Evolutionary conservation across 2,113 vertebrate species (phyloP), one percentile per base, ranked within the genome.

Genomic region (Progne subis): DNA sequence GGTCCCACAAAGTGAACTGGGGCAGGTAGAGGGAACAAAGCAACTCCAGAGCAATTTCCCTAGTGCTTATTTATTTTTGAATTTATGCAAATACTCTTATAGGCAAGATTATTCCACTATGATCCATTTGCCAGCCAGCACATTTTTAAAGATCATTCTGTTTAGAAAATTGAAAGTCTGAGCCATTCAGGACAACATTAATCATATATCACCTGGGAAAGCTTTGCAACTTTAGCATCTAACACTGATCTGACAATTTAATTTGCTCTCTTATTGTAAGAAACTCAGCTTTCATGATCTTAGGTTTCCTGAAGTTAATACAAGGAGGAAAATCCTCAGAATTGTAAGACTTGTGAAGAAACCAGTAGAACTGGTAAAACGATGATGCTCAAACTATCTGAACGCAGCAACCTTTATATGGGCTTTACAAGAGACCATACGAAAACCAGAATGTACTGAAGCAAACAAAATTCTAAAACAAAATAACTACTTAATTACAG

Each of bases 401-500:
- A 82, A 75, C 0, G 0, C 37, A 44, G 14, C 4, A 9, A 86
- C 28, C 17, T 90, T 76, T 56, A 28, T 18, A 37, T 7, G 18
- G 69, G 41, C 69, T 50, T 41, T 50, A 21, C 31, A 69, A 86
- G 19, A 57, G 4, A 18, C 15, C 71, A 37, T 26, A 68, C 14
- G 39, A 84, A 93, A 85, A 71, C 13, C 64, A 80, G 37, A 78
- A 92, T 5, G 31, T 10, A 65, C 9, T 50, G 50, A 87, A 87
- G 25, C 20, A 91, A 95, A 67, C 43, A 5, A 87, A 92, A 55
- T 41, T 69, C 78, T 91, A 39, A 95, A 95, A 32, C n/a, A 86
- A 88, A 91, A 90, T 56, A 67, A 72, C 86, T 85, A 57, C 46
- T 70, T 86, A 61, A 61, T 74, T 90, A 84, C 52, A 86, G 31